Percentiles rank a stretch among this genome's conserved stretches.
phyloP scores from a whole-genome alignment of 2,888 invertebrate species.

The Zaprionus obscuricornis region DNA sequence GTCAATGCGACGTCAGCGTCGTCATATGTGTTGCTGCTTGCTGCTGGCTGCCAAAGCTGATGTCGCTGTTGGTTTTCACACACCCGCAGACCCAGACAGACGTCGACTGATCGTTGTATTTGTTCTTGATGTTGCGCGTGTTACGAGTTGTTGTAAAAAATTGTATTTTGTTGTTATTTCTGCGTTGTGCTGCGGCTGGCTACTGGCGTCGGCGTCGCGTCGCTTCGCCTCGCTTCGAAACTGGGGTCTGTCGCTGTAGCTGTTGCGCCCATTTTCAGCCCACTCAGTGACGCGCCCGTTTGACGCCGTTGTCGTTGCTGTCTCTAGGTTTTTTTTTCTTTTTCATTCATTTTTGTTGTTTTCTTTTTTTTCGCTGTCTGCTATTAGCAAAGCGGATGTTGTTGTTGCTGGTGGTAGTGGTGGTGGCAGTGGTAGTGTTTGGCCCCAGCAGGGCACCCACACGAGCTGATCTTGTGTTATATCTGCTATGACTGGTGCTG shows the following conservation, averaged over 20 bases:
- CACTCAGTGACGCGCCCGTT: slow-evolving; percentile 71
- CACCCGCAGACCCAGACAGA: slow-evolving; percentile 49
- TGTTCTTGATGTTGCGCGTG: slow-evolving; percentile 65
- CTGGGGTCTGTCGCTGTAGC: slow-evolving; percentile 24
- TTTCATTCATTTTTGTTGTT: slow-evolving; percentile 26
- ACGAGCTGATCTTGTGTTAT: no score
- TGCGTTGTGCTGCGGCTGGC: slow-evolving; percentile 31
- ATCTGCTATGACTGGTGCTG: no score
- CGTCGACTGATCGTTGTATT: slow-evolving; percentile 61
- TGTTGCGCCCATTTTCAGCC: slow-evolving; percentile 81
- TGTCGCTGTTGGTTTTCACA: slow-evolving; percentile 42
- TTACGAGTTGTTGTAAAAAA: slow-evolving; percentile 69
- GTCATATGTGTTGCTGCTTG: slow-evolving; percentile 5
- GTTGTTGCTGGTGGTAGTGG: slow-evolving; percentile 42
- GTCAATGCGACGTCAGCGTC: slow-evolving; percentile 42
- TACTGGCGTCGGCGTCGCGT: slow-evolving; percentile 26
- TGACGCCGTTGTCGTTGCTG: slow-evolving; percentile 46
- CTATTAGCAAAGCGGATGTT: slow-evolving; percentile 79
- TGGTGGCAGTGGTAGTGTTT: slow-evolving; percentile 27
- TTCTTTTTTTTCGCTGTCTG: slow-evolving; percentile 49
- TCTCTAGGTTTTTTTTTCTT: slow-evolving; percentile 31
- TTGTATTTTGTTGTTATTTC: slow-evolving; percentile 66
- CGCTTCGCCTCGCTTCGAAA: slow-evolving; percentile 28
- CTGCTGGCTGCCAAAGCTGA: slow-evolving; percentile 20
- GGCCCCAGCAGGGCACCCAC: slow-evolving; percentile 57